Evolutionary conservation across 2,113 vertebrate genomes (phyloP).

Genomic region (Sciurus niger): DNA sequence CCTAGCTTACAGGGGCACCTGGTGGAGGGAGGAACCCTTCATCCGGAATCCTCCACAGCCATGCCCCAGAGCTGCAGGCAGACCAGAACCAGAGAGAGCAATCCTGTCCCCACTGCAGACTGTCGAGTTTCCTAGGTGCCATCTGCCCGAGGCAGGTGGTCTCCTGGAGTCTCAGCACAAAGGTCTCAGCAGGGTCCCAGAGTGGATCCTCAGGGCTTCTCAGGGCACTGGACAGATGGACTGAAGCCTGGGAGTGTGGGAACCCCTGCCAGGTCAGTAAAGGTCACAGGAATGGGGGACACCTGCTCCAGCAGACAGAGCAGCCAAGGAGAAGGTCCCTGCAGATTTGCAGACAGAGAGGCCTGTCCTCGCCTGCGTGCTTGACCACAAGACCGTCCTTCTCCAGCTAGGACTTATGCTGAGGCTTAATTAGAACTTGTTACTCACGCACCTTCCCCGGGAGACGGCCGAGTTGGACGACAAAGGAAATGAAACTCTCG

Average conservation of each 20-base stretch:
- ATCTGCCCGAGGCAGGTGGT: neutral
- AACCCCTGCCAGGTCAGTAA: neutral
- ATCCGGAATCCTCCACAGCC: neutral
- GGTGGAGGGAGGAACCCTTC: neutral
- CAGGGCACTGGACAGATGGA: neutral
- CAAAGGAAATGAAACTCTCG: constrained; percentile 82
- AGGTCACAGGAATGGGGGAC: neutral
- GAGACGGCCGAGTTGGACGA: constrained; percentile 12
- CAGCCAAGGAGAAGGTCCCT: neutral
- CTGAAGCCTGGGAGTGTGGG: neutral
- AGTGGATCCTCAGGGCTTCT: neutral
- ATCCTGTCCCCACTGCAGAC: neutral
- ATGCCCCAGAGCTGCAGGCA: neutral
- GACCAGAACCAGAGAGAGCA: neutral
- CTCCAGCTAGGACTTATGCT: neutral
- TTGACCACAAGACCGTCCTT: constrained; percentile 19
- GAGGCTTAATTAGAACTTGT: constrained; percentile 82
- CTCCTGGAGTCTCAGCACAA: neutral
- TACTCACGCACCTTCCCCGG: constrained; percentile 72
- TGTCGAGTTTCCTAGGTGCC: neutral
- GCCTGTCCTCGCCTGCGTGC: neutral
- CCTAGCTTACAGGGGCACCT: neutral
- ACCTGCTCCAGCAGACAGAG: neutral
- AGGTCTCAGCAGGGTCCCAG: neutral
- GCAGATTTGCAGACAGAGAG: rapidly evolving